A percentile compares a stretch with the other conserved stretches of the same genome.
Conservation (phyloP, 2,113 vertebrate genomes). For the Hippolais icterina region DNA sequence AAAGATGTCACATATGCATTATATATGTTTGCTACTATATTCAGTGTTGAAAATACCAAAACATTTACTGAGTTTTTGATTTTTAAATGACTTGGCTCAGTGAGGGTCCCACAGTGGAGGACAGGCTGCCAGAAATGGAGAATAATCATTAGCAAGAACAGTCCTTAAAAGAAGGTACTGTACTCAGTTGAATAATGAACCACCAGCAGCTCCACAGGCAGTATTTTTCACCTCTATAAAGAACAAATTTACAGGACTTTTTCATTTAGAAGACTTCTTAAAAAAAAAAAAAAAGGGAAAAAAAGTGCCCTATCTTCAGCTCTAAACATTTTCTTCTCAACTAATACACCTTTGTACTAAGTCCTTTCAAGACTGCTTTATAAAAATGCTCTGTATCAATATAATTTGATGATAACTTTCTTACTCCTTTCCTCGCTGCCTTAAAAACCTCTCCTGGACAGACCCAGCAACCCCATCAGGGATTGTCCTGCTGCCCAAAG, state of each 20-base stretch:
- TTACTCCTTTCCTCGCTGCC: background rate
- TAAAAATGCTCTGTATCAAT: background rate
- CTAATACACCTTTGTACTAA: background rate
- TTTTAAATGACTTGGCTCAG: constrained; percentile 62
- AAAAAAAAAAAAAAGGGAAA: background rate
- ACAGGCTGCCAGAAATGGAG: constrained; percentile 29
- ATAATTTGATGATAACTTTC: background rate
- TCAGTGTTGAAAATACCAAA: background rate
- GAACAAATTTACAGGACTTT: constrained; percentile 54
- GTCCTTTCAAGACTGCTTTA: background rate
- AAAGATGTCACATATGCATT: background rate
- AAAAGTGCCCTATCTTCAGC: background rate
- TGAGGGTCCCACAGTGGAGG: background rate
- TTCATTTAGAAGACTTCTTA: background rate
- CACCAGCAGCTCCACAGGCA: constrained; percentile 27
- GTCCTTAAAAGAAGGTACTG: constrained; percentile 47
- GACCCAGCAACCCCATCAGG: background rate
- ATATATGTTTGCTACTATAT: background rate
- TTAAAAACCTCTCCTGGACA: background rate
- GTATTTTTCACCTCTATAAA: constrained; percentile 31
- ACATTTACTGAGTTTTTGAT: constrained; percentile 23
- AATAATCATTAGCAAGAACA: constrained; percentile 60
- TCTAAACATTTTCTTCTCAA: background rate
- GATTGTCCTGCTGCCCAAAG: background rate
- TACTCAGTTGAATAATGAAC: constrained; percentile 56